Conservation (phyloP, 2,797 vertebrate species). For the Rhinichthys osculus region DNA sequence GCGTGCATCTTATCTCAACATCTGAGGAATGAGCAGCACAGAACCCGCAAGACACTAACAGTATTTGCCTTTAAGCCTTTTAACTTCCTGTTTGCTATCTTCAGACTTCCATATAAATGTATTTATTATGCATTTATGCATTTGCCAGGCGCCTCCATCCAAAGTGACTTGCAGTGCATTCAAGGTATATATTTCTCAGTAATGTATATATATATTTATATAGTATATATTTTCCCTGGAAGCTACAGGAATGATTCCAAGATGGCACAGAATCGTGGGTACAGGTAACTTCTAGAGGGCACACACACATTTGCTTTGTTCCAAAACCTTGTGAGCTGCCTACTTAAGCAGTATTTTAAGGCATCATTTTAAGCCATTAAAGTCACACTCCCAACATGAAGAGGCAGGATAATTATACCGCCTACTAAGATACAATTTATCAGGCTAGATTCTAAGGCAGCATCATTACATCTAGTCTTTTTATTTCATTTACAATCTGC, state of each 20-base stretch:
- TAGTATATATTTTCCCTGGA: too few species aligned
- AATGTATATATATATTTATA: too few species aligned
- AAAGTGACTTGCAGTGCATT: slow-evolving; percentile 4
- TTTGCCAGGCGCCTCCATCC: slow-evolving; percentile 19
- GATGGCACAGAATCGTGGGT: slow-evolving; percentile 16
- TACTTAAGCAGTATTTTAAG: slow-evolving; percentile 25
- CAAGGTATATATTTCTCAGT: slow-evolving; percentile 6
- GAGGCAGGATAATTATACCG: slow-evolving; percentile 1
- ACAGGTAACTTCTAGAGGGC: slow-evolving; percentile 17
- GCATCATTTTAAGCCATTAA: slow-evolving; percentile 16
- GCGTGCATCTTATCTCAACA: slow-evolving; percentile 23
- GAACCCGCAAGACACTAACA: slow-evolving; percentile 6
- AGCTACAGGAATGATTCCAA: slow-evolving; percentile 35
- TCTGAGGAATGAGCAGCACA: slow-evolving; percentile 12
- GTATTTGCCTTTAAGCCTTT: slow-evolving; percentile 27
- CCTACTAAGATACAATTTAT: not conserved
- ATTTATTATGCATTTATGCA: slow-evolving; percentile 31
- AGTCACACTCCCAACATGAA: slow-evolving; percentile 30
- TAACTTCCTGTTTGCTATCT: slow-evolving; percentile 15
- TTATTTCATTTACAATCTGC: not conserved
- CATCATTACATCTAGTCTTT: not conserved
- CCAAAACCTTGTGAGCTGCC: slow-evolving; percentile 17
- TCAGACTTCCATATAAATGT: slow-evolving; percentile 33
- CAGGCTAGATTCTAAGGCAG: not conserved
- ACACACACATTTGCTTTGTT: not conserved